These are phyloP conservation scores for Chaetodon trifasciatus DNA, from an alignment of 2,797 vertebrate species.

Conservation along the genomic window DNA sequence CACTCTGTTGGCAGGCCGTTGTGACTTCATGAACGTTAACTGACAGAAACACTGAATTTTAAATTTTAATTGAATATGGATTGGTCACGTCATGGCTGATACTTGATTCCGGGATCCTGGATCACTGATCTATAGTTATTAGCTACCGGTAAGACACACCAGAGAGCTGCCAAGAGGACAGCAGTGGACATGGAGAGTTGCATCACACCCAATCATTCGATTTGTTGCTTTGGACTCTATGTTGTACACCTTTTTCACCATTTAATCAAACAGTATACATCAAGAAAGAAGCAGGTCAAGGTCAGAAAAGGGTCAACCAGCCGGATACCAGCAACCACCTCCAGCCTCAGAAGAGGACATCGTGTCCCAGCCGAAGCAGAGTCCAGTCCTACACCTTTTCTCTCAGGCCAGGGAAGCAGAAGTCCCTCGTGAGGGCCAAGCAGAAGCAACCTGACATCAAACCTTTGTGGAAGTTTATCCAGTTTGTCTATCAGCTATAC, in stretches of 20 bases:
- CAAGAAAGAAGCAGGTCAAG: background rate
- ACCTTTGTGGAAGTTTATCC: background rate
- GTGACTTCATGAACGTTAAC: background rate
- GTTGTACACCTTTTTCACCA: background rate
- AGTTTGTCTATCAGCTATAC: no score
- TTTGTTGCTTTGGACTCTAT: constrained; percentile 5
- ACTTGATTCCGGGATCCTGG: background rate
- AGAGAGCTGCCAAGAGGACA: background rate
- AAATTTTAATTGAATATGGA: background rate
- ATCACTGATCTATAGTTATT: background rate
- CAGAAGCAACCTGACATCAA: background rate
- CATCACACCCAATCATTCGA: background rate
- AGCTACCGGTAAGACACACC: background rate
- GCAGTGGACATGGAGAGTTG: background rate
- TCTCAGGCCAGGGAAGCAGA: background rate
- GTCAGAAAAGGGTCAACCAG: no score
- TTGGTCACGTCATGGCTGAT: background rate
- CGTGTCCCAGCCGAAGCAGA: no score
- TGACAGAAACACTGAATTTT: background rate
- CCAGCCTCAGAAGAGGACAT: no score
- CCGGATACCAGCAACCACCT: no score
- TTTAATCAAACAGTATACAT: background rate
- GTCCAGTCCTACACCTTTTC: background rate
- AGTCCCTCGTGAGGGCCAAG: background rate
- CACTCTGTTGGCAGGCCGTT: background rate